Percentiles rank a stretch among this genome's conserved stretches.
Evolutionary conservation across 2,113 vertebrate species (phyloP).

Genomic region (Myrmecophaga tridactyla): DNA sequence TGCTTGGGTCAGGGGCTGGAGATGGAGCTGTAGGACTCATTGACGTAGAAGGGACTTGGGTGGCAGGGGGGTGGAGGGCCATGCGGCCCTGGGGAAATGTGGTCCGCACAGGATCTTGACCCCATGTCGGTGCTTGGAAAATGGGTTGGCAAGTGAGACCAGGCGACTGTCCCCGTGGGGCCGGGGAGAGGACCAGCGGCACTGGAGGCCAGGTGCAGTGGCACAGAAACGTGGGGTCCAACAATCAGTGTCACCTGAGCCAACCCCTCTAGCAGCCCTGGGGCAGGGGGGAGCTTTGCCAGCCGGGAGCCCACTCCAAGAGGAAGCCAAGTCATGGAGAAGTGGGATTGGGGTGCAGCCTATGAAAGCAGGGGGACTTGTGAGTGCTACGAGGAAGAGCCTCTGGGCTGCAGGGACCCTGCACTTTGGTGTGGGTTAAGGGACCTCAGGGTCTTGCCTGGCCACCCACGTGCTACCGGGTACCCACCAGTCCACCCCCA

Average conservation of each 20-base stretch:
- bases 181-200: not conserved
- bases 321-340: too few relatives aligned
- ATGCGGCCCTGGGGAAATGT: not conserved
- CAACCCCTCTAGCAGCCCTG: too few relatives aligned
- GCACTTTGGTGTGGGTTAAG: not conserved
- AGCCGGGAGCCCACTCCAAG: not conserved
- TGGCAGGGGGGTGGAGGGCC: not conserved
- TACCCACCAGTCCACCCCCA: not conserved
- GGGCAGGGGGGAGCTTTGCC: not conserved
- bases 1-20: not conserved
- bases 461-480: not conserved
- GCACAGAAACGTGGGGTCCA: too few relatives aligned
- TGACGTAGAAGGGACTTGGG: not conserved
- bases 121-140: slow-evolving; percentile 49
- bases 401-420: not conserved
- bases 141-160: slow-evolving; percentile 58
- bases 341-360: not conserved
- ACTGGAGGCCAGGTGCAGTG: too few relatives aligned
- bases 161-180: not conserved
- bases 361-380: not conserved
- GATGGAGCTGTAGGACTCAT: not conserved
- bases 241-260: too few relatives aligned
- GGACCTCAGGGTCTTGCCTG: not conserved
- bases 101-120: not conserved
- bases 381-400: not conserved